Base-by-base conservation (phyloP, 2,113 vertebrate genomes). In the Periophthalmus modestus region DNA sequence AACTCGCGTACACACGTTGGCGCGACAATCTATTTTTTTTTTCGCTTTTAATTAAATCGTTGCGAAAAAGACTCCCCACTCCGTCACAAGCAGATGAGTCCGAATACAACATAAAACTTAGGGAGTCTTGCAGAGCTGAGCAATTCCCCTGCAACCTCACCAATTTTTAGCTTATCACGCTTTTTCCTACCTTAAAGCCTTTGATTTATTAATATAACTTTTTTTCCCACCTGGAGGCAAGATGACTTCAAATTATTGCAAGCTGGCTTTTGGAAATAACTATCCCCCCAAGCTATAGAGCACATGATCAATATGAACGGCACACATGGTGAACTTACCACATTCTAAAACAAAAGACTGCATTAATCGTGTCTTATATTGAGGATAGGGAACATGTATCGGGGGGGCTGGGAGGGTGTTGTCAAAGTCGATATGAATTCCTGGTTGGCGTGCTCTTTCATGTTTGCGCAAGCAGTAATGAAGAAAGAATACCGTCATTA, bases 261-360 rank as follows among this genome's bases (percentile, higher is more conserved):
- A 83, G 69, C 14, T 84, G 82, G 69, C 59, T 85, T 85, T 86
- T 86, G 75, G 73, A 79, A 74, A 70, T 73, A 34, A 46, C 48
- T 15, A 6, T 74, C 66, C 78, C 78, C 82, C 68, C 28, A 61
- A 82, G 74, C 69, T 72, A 21, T 0, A 23, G 23, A 66, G 67
- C 76, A 57, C 62, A 65, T 80, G 71, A 87, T 80, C 75, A 76
- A 78, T 80, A 75, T 47, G 80, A 74, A 28, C 43, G 23, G 65
- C 70, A 75, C 61, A 39, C 68, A 57, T 58, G 54, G 61, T 59
- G 28, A 28, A 34, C 13, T 47, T 43, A n/a, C 34, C 24, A 74
- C 52, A 69, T 68, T 63, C 46, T 57, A 71, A 70, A 59, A 50
- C 18, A 61, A 73, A 52, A 63, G 59, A 72, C 47, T 12, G 15